These are phyloP conservation scores for Cerastis leucographa DNA, from an alignment of 2,888 invertebrate genomes.

Conservation along the genomic window DNA sequence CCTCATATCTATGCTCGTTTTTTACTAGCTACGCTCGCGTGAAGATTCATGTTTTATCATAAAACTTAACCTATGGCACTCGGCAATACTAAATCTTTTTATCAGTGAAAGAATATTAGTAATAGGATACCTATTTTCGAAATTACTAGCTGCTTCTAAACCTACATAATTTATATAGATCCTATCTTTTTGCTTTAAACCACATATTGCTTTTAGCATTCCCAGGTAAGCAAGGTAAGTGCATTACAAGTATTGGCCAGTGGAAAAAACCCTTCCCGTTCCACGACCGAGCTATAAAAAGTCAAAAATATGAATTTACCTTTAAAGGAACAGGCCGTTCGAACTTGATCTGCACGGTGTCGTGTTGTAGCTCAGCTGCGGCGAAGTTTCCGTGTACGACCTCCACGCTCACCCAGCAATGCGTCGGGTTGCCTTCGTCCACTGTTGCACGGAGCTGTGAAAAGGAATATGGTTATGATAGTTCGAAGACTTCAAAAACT, in stretches of 20 bases:
- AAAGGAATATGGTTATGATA: neutral
- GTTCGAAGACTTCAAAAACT: neutral
- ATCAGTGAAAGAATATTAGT: neutral
- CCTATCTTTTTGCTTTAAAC: neutral
- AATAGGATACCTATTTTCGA: neutral
- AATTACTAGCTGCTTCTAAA: neutral
- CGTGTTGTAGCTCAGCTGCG: conserved; percentile 96
- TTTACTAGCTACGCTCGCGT: neutral
- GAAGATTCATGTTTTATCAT: neutral
- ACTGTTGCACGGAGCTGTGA: conserved; percentile 83
- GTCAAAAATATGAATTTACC: conserved; percentile 82
- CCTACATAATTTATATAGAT: neutral
- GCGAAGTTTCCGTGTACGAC: conserved; percentile 95
- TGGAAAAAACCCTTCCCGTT: neutral
- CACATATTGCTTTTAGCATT: neutral
- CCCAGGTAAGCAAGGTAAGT: neutral
- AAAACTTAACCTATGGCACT: neutral
- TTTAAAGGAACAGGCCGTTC: conserved; percentile 96
- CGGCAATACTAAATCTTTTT: neutral
- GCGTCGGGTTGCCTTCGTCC: conserved; percentile 89
- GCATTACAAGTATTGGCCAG: neutral
- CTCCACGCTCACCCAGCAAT: conserved; percentile 97
- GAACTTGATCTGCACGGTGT: conserved; percentile 97
- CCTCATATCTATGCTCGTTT: neutral
- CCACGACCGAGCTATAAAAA: neutral